Evolutionary conservation across 2,888 invertebrate genomes (phyloP).

Genomic region (Carpatolechia fugitivella): DNA sequence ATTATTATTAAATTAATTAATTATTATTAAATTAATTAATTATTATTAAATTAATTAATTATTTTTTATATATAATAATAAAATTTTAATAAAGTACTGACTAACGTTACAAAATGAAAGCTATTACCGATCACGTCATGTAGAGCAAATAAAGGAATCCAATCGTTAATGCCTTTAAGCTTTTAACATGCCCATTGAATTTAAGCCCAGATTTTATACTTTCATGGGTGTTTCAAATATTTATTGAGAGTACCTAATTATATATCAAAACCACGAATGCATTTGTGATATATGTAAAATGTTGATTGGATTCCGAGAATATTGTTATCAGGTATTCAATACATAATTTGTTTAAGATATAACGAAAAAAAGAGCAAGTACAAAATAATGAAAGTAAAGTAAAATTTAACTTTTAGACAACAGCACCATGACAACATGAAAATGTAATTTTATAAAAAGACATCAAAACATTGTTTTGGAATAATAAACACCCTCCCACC

Average conservation of each 20-base stretch:
- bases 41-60: neutral
- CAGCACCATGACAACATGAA: too few species aligned
- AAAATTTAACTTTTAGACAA: too few species aligned
- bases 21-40: too few species aligned
- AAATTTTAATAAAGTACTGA: too few species aligned
- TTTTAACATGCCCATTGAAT: constrained; percentile 37
- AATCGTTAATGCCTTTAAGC: constrained; percentile 32
- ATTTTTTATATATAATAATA: neutral
- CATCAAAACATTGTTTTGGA: too few species aligned
- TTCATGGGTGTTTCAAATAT: neutral
- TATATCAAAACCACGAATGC: neutral
- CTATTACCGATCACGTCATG: neutral
- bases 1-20: too few species aligned
- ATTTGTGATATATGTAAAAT: neutral
- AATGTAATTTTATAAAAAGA: too few species aligned
- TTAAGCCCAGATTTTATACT: constrained; percentile 26
- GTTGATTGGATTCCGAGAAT: neutral
- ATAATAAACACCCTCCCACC: too few species aligned
- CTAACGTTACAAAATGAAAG: neutral
- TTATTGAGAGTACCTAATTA: neutral
- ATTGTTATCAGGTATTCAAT: too few species aligned
- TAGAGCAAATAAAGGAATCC: constrained; percentile 29
- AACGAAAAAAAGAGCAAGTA: too few species aligned
- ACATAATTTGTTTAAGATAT: too few species aligned
- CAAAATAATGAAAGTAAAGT: too few species aligned